Conservation (phyloP, 2,888 invertebrate species). For the Agrochola lota region DNA sequence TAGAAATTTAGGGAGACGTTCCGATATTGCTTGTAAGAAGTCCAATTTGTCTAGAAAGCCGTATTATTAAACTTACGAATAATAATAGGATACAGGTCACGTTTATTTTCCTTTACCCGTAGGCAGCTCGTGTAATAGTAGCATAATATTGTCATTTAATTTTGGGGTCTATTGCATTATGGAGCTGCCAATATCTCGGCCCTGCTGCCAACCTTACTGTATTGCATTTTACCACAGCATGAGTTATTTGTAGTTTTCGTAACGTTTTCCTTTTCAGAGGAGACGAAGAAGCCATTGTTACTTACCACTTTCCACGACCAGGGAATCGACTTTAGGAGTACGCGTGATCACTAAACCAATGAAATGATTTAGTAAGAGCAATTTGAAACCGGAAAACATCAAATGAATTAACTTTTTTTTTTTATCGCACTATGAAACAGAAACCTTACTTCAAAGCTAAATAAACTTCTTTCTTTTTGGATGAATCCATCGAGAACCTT, state of each 20-base stretch:
- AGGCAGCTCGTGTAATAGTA: background rate
- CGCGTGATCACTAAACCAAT: background rate
- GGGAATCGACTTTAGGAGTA: too few species aligned
- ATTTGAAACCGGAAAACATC: background rate
- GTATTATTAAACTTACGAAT: conserved; percentile 30
- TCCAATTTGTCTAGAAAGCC: conserved; percentile 52
- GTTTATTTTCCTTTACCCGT: background rate
- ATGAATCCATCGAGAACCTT: background rate
- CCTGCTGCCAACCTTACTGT: background rate
- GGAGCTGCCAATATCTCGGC: background rate
- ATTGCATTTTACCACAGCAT: background rate
- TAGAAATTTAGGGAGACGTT: conserved; percentile 71
- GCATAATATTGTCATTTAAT: conserved; percentile 15
- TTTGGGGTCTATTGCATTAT: background rate
- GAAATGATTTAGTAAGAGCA: background rate
- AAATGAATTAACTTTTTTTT: background rate
- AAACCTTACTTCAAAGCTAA: background rate
- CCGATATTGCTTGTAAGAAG: conserved; percentile 59
- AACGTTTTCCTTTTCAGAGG: background rate
- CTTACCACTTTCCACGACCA: background rate
- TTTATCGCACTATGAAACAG: background rate
- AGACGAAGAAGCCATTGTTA: background rate
- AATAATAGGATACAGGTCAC: background rate
- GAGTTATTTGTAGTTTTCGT: background rate
- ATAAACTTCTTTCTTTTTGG: background rate